Conservation (phyloP, 2,888 invertebrate genomes). For the Junonia oenone region DNA sequence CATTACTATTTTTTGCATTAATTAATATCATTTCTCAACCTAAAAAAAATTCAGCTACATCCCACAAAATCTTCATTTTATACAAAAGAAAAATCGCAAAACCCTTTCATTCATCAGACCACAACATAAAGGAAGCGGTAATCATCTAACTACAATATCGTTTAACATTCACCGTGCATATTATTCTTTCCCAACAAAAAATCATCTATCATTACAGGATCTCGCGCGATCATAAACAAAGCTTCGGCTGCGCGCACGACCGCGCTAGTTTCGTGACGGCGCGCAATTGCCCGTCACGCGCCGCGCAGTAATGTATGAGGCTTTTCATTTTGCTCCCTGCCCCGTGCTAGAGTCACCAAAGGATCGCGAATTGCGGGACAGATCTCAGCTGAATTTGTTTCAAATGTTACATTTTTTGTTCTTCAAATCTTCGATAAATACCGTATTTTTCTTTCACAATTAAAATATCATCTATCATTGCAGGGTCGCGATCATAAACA, state of each 20-base stretch:
- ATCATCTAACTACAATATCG: not conserved
- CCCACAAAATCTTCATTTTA: no score
- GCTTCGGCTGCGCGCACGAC: conserved; percentile 9
- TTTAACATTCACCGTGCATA: not conserved
- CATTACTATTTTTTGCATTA: no score
- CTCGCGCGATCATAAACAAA: conserved; percentile 7
- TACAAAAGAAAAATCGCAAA: not conserved
- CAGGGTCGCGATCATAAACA: conserved; percentile 7
- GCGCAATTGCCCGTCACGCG: conserved; percentile 16
- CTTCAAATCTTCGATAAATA: no score
- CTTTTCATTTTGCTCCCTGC: conserved; percentile 10
- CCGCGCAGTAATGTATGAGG: conserved; percentile 8
- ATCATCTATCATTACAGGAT: conserved; percentile 2
- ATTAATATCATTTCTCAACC: no score
- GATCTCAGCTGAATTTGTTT: no score
- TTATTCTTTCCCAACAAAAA: conserved; percentile 3
- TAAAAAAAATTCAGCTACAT: no score
- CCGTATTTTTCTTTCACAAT: no score
- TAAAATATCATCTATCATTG: no score
- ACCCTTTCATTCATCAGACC: not conserved
- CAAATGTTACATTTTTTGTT: no score
- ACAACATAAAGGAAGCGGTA: not conserved
- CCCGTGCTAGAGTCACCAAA: not conserved
- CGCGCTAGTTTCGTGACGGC: conserved; percentile 4
- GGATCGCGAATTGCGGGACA: not conserved